Evolutionary conservation across 2,113 vertebrate genomes (phyloP), one percentile per base, ranked within the genome.

Genomic region (Onychostoma macrolepis): DNA sequence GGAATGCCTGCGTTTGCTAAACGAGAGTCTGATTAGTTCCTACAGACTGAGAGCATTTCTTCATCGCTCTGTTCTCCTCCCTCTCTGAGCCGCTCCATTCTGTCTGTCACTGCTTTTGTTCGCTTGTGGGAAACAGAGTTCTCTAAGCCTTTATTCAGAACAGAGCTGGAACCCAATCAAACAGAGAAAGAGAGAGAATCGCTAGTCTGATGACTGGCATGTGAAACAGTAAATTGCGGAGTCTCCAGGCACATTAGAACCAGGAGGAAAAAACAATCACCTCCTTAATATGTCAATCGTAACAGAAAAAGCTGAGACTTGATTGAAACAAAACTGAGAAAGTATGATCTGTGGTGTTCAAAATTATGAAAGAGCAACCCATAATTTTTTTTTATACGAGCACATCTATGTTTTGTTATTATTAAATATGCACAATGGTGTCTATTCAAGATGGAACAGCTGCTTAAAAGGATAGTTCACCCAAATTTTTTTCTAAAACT

Each of bases 21-120:
- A 92, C 89, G 91, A 93, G 89, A 90, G 89, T 91, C 93, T 93
- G 93, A 93, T 94, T 93, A 94, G 94, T 92, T 92, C 92, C 92
- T 89, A 87, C 89, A 90, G 93, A 92, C 90, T 88, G 92, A 91
- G 91, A 92, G 91, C 81, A 88, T 89, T 90, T 92, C 85, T 90
- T 83, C 87, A 88, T 84, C 87, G 87, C 89, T 88, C 91, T 89
- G 90, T 82, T 80, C 71, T 86, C 86, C 65, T 87, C 86, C 79
- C 92, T 48, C 79, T 28, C 80, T 36, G 75, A 77, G 58, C 85
- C 26, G 74, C 81, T 65, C 71, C 74, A 85, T 85, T 80, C 84
- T 88, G 86, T 85, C 78, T 85, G 75, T 87, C 82, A 78, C 56
- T 4, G 87, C 90, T 88, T 88, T 90, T 88, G 87, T 89, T 90